phyloP scores from a whole-genome alignment of 2,888 invertebrate genomes.

The Blera fallax region DNA sequence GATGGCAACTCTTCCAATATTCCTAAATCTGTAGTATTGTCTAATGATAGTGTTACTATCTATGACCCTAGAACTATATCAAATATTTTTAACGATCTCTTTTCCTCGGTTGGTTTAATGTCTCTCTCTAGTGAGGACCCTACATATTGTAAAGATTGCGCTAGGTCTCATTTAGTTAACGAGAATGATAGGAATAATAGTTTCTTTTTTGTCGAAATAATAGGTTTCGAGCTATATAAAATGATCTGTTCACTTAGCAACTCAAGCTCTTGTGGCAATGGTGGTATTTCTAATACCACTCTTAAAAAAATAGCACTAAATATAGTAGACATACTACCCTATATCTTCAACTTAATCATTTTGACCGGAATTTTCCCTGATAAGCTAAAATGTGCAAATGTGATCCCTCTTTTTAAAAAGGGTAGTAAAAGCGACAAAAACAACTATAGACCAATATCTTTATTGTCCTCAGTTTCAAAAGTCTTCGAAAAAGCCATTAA shows the following conservation, averaged over 20 bases:
- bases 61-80: too few relatives aligned
- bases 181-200: too few relatives aligned
- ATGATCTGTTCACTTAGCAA: background rate
- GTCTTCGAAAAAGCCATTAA: constrained; percentile 12
- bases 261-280: background rate
- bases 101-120: background rate
- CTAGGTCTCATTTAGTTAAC: background rate
- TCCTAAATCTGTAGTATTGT: background rate
- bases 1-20: background rate
- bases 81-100: too few relatives aligned
- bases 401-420: too few relatives aligned
- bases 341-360: constrained; percentile 16
- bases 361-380: constrained; percentile 15
- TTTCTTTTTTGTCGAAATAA: background rate
- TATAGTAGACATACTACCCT: constrained; percentile 1
- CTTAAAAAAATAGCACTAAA: background rate
- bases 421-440: constrained; percentile 5
- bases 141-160: background rate
- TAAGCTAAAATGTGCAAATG: constrained; percentile 21
- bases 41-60: background rate
- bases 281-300: background rate
- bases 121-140: too few relatives aligned
- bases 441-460: constrained; percentile 21
- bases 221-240: constrained; percentile 7
- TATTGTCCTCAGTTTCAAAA: background rate